Evolutionary conservation across 2,113 vertebrate genomes (phyloP), one percentile per base, ranked within the genome.

Genomic region (Chionodraco myersi): DNA sequence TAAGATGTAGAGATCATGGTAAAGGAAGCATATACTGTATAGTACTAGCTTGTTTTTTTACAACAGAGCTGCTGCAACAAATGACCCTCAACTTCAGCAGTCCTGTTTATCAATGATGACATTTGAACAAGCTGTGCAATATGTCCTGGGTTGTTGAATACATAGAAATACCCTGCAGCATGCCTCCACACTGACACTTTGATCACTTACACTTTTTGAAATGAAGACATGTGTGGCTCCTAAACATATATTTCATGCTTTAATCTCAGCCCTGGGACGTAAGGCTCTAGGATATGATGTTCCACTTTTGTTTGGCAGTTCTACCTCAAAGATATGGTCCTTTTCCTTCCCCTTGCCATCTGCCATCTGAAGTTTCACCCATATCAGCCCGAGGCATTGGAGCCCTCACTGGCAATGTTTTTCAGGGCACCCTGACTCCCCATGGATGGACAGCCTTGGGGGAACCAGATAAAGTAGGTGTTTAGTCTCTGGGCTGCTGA

Each of bases 391-490:
- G 75, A 91, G 94, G 94, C 93, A 49, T 76, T 86, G 86, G 90
- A 90, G 83, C 84, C 86, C 79, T 90, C 71, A 68, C 77, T 93
- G 91, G 90, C 92, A 91, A 79, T 92, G 90, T 90, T 93, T 91
- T 91, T 80, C 87, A 91, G 91, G 88, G 91, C 92, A 91, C 86
- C 89, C 92, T 90, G 88, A 92, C 91, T 94, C 92, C 90, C 91
- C 83, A 75, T 79, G 88, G 92, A 91, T 78, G 88, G 89, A 88
- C 89, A 80, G 89, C 92, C 91, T 91, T 88, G 86, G 90, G 92
- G 93, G 82, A 83, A 89, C 85, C 85, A 91, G 92, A 88, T 92
- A 94, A 93, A 93, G 91, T 94, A 95, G 92, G 94, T 94, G 94
- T 94, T 95, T 94, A 94, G 89, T 94, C 91, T 89, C 89, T 88